Evolutionary conservation across 2,888 invertebrate genomes (phyloP).

Genomic region (Alsophila aescularia): DNA sequence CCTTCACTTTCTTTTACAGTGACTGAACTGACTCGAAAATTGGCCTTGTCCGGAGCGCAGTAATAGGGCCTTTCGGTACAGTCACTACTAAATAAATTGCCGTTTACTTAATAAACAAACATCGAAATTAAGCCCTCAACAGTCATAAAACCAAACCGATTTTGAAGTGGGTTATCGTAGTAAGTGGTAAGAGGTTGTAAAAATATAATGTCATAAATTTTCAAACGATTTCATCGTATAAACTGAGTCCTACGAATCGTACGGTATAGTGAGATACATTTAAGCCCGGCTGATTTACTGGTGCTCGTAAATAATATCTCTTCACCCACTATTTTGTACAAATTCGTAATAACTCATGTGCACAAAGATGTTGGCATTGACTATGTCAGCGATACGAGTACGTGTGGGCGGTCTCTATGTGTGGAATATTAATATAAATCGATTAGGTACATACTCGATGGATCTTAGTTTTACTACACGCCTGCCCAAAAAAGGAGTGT

Average conservation of each 20-base stretch:
- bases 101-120: too few relatives aligned
- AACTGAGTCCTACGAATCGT: constrained; percentile 20
- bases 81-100: too few relatives aligned
- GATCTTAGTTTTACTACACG: too few relatives aligned
- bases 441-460: too few relatives aligned
- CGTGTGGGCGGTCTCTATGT: too few relatives aligned
- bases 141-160: constrained; percentile 36
- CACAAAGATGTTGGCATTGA: constrained; percentile 53
- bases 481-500: too few relatives aligned
- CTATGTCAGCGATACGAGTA: neutral
- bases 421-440: too few relatives aligned
- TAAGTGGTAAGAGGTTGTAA: constrained; percentile 37
- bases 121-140: neutral
- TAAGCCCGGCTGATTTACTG: constrained; percentile 65
- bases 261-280: constrained; percentile 43
- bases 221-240: constrained; percentile 33
- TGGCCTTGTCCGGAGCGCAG: too few relatives aligned
- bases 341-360: constrained; percentile 61
- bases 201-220: constrained; percentile 54
- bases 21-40: too few relatives aligned
- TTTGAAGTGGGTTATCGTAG: constrained; percentile 2
- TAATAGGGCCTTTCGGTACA: too few relatives aligned
- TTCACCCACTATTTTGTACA: constrained; percentile 58
- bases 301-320: constrained; percentile 64
- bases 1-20: too few relatives aligned